A percentile compares a stretch with the other conserved stretches of the same genome.
These are phyloP conservation scores for Scaptomyza reducta DNA, from an alignment of 2,888 invertebrate genomes.

Conservation along the genomic window DNA sequence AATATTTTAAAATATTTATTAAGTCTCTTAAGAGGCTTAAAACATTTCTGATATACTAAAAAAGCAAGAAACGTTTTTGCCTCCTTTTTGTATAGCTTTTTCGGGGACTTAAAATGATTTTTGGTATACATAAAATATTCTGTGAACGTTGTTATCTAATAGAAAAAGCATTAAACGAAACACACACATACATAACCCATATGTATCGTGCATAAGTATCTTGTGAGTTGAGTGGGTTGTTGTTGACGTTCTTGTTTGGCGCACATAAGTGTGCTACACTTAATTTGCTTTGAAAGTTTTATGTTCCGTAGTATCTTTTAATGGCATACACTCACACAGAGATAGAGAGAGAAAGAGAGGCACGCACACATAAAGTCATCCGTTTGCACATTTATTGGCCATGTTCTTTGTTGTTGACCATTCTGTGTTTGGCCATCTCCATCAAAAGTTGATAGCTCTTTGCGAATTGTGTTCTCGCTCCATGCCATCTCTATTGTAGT, in stretches of 20 bases:
- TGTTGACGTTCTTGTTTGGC: conserved; percentile 4
- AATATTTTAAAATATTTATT: too few species aligned
- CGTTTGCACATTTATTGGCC: conserved; percentile 56
- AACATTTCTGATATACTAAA: too few species aligned
- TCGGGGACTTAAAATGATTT: neutral
- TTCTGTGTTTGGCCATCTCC: conserved; percentile 38
- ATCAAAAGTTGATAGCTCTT: conserved; percentile 39
- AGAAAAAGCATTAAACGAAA: neutral
- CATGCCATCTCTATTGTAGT: neutral
- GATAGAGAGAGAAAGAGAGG: neutral
- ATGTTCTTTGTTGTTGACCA: conserved; percentile 39
- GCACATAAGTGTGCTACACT: conserved; percentile 59
- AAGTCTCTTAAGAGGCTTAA: too few species aligned
- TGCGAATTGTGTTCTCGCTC: conserved; percentile 24
- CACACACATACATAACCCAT: neutral
- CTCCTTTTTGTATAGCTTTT: neutral
- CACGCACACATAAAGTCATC: conserved; percentile 61
- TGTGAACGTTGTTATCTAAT: neutral
- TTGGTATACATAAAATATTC: neutral
- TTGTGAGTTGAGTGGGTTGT: conserved; percentile 11
- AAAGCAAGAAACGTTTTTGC: neutral
- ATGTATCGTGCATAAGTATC: conserved; percentile 1
- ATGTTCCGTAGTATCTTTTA: conserved; percentile 67
- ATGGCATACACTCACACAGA: conserved; percentile 35
- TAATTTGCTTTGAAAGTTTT: conserved; percentile 68